Percentiles rank a stretch among this genome's conserved stretches.
These are phyloP conservation scores for Ctena decussata DNA, from an alignment of 2,888 invertebrate species.

Conservation along the genomic window DNA sequence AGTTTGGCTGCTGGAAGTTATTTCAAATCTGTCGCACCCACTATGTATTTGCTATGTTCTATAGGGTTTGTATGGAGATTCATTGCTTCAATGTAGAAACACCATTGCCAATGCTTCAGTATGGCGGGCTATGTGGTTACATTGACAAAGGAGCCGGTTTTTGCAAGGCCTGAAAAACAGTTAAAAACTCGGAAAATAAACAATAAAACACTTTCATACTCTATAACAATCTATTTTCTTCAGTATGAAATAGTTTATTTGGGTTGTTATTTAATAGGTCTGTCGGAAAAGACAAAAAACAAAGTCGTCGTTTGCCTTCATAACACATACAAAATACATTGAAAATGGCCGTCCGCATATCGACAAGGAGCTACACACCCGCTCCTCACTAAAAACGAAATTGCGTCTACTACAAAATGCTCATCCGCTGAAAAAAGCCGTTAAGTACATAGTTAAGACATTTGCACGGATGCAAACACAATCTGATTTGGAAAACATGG, in stretches of 20 bases:
- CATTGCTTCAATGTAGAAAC: constrained; percentile 63
- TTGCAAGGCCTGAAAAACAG: background rate
- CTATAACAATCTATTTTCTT: background rate
- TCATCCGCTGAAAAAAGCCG: background rate
- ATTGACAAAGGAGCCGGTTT: constrained; percentile 49
- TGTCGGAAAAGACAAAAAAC: background rate
- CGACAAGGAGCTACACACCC: constrained; percentile 6
- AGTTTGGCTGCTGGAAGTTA: constrained; percentile 52
- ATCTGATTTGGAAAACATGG: background rate
- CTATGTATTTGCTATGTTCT: constrained; percentile 71
- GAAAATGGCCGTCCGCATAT: constrained; percentile 53
- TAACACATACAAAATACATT: background rate
- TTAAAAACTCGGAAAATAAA: background rate
- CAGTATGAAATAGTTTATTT: background rate
- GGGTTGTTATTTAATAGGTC: background rate
- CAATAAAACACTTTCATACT: background rate
- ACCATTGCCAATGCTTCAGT: constrained; percentile 51
- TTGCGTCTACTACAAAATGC: constrained; percentile 30
- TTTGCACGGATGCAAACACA: background rate
- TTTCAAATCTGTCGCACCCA: constrained; percentile 63
- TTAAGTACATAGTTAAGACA: background rate
- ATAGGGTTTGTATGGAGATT: constrained; percentile 68
- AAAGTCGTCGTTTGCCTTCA: background rate
- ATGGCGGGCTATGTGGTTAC: constrained; percentile 61
- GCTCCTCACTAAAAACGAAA: constrained; percentile 20